phyloP scores from a whole-genome alignment of 2,888 invertebrate genomes.

The Drosophila siamana region DNA sequence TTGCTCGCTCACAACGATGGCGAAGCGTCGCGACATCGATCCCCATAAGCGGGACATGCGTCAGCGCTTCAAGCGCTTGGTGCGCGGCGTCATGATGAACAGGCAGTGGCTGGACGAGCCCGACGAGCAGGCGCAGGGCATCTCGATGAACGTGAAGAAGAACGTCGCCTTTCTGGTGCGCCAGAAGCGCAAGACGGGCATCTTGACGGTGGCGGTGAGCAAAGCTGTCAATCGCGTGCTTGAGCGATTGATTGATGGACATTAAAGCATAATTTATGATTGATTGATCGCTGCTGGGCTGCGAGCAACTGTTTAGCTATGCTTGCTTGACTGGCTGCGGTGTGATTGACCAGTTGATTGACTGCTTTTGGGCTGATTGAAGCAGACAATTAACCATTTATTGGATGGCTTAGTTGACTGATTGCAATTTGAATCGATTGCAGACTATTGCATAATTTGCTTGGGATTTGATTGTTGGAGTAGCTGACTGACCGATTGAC shows the following conservation, averaged over 20 bases:
- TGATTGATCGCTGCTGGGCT: too few species aligned
- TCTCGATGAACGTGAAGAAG: slow-evolving; percentile 51
- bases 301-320: too few species aligned
- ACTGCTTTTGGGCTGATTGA: too few species aligned
- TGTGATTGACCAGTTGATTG: too few species aligned
- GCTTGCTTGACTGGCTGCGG: too few species aligned
- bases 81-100: slow-evolving; percentile 34
- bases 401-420: too few species aligned
- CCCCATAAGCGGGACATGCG: slow-evolving; percentile 21
- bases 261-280: too few species aligned
- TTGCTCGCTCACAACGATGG: slow-evolving; percentile 4
- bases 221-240: not conserved
- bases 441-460: too few species aligned
- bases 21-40: slow-evolving; percentile 33
- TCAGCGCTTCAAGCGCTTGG: slow-evolving; percentile 34
- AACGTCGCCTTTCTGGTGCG: slow-evolving; percentile 44
- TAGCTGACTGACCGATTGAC: too few species aligned
- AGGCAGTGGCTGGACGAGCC: slow-evolving; percentile 43
- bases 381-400: too few species aligned
- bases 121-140: slow-evolving; percentile 37
- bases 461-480: too few species aligned
- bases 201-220: slow-evolving; percentile 46
- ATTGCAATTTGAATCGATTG: too few species aligned
- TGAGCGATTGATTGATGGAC: not conserved
- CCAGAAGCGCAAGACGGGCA: slow-evolving; percentile 48